Evolutionary conservation across 1,140 invertebrate genomes (phyloP), one percentile per base, ranked within the genome.

Genomic region (Diprion similis): DNA sequence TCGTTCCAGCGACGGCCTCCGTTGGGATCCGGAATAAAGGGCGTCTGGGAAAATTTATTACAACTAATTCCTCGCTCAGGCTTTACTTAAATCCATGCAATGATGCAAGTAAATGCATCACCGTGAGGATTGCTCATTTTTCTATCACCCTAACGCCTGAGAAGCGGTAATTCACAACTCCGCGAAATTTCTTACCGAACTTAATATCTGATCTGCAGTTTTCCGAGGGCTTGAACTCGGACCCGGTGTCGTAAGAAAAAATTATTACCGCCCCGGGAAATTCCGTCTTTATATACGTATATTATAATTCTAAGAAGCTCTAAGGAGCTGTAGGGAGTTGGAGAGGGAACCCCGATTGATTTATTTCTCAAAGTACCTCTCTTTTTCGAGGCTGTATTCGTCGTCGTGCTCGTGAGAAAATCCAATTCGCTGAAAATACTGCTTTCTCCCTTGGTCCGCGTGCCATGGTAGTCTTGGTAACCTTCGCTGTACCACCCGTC

Each of bases 1-100:
- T 81, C 94, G 89, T 84, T 95, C 94, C 78, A 96, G 87, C 84
- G 94, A 95, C 75, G 93, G 93, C 82, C 93, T 89, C 82, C 94
- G 90, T 72, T 89, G 82, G 71, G 85, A 87, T 79, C 86, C 87
- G 90, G 79, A n/a, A 78, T 81, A 59, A 15, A 59, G 51, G 9
- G n/a, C 68, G 84, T 81, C 47, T 69, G 77, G 80, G 70, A 73
- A 51, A 82, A 11, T 73, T 18, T 74, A 71, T 66, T 59, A 68
- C 72, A 15, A 18, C 66, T 45, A 13, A 46, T 17, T 73, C 13
- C 46, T 13, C 4, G 6, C n/a, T 18, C 15, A n/a, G 11, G 69
- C 11, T n/a, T 71, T 71, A 65, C 15, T n/a, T 17, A 17, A 17
- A 9, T 18, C 37, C n/a, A 10, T 8, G n/a, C n/a, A n/a, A n/a